Base-by-base conservation (phyloP, 2,888 invertebrate species). In the Asteroscopus sphinx region DNA sequence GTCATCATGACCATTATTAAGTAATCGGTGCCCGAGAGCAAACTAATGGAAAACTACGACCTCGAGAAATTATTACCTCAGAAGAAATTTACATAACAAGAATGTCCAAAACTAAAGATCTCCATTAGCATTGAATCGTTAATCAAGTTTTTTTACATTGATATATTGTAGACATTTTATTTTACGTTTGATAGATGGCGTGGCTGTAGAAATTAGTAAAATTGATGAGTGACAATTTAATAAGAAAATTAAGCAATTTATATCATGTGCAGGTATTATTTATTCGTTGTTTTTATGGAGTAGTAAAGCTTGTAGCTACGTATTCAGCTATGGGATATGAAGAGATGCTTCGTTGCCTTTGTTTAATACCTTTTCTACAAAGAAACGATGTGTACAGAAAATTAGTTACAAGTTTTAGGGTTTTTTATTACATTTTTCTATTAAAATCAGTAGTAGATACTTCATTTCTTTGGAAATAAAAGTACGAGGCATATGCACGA, bases 51-150 rank as follows among this genome's bases (percentile, higher is more conserved):
- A 69, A 74, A 63, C 47, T 47, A 74, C 49, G 57, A 52, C 57
- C 55, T 49, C 44, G 33, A 69, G 42, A 58, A 74, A 64, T 75
- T 58, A 72, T 69, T 67, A 57, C 59, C 37, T 54, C 37, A 37
- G 57, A 36, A 47, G 30, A 51, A 64, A 74, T 75, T 75, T 60
- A 64, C 63, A 75, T 75, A 74, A 73, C 75, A 58, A 59, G 69
- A 67, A 58, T 37, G 37, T 64, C 53, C 47, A 60, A 74, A 73
- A 73, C 67, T 48, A 70, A 75, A 75, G 67, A 74, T 74, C 70
- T 73, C 74, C 76, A 74, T 74, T 74, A 75, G 33, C 17, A 62
- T 49, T 45, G 52, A 54, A 48, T 60, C 70, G 58, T 74, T 68
- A 60, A 70, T 74, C 62, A 74, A 62, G 67, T 75, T 74, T 71